Percentiles rank a stretch among this genome's conserved stretches.
phyloP scores from a whole-genome alignment of 2,888 invertebrate species.

The Acleris literana region DNA sequence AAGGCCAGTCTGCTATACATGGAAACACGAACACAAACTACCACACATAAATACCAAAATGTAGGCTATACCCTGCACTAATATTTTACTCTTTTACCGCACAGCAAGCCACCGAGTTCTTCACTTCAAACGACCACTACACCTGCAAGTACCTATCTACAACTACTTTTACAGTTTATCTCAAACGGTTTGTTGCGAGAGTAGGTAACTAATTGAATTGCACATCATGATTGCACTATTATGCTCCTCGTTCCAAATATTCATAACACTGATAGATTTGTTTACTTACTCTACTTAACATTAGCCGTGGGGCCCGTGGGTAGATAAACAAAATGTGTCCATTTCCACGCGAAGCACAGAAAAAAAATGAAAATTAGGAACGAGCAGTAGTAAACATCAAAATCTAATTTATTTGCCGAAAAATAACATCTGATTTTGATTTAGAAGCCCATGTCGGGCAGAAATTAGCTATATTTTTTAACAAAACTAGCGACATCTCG shows the following conservation, averaged over 20 bases:
- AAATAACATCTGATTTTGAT: no score
- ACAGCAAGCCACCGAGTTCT: conserved; percentile 19
- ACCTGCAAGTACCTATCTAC: conserved; percentile 12
- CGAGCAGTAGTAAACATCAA: no score
- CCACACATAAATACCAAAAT: conserved; percentile 29
- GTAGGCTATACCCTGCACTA: conserved; percentile 29
- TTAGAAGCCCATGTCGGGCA: no score
- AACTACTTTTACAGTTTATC: not conserved
- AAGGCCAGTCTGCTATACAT: conserved; percentile 50
- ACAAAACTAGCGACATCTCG: not conserved
- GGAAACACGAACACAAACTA: conserved; percentile 32
- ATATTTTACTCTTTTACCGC: conserved; percentile 17
- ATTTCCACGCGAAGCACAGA: no score
- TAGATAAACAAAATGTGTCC: no score
- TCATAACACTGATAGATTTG: no score
- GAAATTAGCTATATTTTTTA: no score
- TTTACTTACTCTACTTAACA: no score
- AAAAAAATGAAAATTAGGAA: no score
- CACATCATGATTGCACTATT: not conserved
- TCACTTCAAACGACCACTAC: conserved; percentile 2
- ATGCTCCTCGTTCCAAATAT: no score
- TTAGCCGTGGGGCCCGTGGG: no score
- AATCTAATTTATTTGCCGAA: no score
- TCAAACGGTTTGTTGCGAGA: not conserved
- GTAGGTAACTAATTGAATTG: not conserved